A percentile compares a stretch with the other conserved stretches of the same genome.
Evolutionary conservation across 2,797 vertebrate species (phyloP).

Genomic region (Decapterus maruadsi): DNA sequence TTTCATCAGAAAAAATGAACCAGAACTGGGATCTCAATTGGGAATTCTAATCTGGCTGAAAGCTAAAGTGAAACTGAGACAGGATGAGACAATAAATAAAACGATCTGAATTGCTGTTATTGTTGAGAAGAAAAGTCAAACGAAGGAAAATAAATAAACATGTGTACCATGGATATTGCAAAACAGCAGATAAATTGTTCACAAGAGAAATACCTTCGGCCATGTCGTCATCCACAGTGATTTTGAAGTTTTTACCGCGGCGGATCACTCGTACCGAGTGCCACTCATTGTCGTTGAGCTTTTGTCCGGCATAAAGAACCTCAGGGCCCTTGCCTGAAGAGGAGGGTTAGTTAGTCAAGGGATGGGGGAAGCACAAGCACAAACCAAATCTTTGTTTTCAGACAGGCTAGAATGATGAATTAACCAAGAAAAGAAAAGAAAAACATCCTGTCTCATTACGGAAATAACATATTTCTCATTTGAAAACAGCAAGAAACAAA

Average conservation of each 20-base stretch:
- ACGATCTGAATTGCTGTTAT: not conserved
- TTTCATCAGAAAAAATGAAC: not conserved
- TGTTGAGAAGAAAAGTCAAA: too few species aligned
- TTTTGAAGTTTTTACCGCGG: constrained; percentile 94
- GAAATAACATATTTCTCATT: not conserved
- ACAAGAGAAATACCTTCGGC: constrained; percentile 89
- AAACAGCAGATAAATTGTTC: not conserved
- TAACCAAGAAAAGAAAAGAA: too few species aligned
- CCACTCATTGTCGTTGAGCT: constrained; percentile 98
- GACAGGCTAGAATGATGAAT: not conserved
- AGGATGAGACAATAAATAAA: not conserved
- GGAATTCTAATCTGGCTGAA: not conserved
- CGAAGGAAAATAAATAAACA: not conserved
- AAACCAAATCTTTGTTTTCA: constrained; percentile 68
- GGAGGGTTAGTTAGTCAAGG: constrained; percentile 79
- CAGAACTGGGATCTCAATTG: not conserved
- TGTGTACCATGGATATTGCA: not conserved
- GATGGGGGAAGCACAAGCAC: constrained; percentile 44
- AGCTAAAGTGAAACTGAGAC: not conserved
- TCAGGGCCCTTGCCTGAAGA: constrained; percentile 97
- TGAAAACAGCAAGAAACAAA: constrained; percentile 46
- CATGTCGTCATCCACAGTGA: constrained; percentile 95
- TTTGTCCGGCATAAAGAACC: constrained; percentile 96
- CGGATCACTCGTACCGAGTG: constrained; percentile 95
- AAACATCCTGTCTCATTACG: too few species aligned